These are phyloP conservation scores for Girardinus metallicus DNA, from an alignment of 2,797 vertebrate species.

Conservation along the genomic window DNA sequence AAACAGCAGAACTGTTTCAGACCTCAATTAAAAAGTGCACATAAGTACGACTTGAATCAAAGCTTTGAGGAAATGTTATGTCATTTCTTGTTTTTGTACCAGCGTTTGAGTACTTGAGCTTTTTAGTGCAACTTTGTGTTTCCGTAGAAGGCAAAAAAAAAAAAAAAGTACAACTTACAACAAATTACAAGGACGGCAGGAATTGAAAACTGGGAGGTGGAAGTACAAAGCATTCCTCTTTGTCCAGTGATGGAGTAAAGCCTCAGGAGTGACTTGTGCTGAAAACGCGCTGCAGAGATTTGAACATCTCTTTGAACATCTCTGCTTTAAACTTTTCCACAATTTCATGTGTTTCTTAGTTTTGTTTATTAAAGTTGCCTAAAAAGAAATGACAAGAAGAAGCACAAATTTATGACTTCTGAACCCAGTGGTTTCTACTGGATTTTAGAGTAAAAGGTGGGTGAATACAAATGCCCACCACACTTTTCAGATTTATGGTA, in stretches of 20 bases:
- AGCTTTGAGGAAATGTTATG: neutral
- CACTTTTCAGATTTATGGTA: neutral
- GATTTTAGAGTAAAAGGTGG: neutral
- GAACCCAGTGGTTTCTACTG: neutral
- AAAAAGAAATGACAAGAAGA: neutral
- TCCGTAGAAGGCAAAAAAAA: neutral
- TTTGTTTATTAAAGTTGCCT: neutral
- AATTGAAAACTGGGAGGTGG: constrained; percentile 1
- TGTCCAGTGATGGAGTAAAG: constrained; percentile 16
- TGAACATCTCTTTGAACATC: neutral
- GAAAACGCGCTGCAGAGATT: neutral
- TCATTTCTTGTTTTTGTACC: neutral
- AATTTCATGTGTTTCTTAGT: neutral
- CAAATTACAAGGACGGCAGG: neutral
- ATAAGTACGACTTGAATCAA: neutral
- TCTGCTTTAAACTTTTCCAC: neutral
- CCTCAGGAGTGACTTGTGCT: constrained; percentile 10
- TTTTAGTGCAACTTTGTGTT: neutral
- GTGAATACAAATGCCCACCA: neutral
- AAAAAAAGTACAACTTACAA: neutral
- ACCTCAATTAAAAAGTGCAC: neutral
- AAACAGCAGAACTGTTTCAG: neutral
- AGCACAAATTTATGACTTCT: neutral
- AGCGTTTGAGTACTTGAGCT: neutral
- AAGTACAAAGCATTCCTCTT: constrained; percentile 17